Evolutionary conservation across 2,888 invertebrate genomes (phyloP).

Genomic region (Leptura quadrifasciata): DNA sequence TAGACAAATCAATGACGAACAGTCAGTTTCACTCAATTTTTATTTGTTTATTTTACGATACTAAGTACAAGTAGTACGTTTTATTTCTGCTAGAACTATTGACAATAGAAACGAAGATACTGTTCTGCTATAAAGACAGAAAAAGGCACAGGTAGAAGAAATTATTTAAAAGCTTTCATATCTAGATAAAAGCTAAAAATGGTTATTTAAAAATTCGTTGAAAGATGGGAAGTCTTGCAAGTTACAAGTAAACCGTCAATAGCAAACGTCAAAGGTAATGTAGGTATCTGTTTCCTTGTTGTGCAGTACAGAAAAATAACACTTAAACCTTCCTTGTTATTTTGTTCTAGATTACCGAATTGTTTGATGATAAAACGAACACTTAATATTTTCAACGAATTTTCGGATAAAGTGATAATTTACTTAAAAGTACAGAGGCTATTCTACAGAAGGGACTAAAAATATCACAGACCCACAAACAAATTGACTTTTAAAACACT

Average conservation of each 20-base stretch:
- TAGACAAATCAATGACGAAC: too few relatives aligned
- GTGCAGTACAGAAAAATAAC: too few relatives aligned
- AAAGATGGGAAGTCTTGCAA: slow-evolving; percentile 4
- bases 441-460: slow-evolving; percentile 68
- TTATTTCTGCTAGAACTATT: slow-evolving; percentile 56
- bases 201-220: slow-evolving; percentile 50
- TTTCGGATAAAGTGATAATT: slow-evolving; percentile 40
- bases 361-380: too few relatives aligned
- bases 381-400: slow-evolving; percentile 34
- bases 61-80: slow-evolving; percentile 56
- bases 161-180: slow-evolving; percentile 52
- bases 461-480: slow-evolving; percentile 71
- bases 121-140: slow-evolving; percentile 70
- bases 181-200: slow-evolving; percentile 39
- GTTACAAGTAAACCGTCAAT: too few relatives aligned
- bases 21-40: slow-evolving; percentile 21
- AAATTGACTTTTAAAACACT: slow-evolving; percentile 50
- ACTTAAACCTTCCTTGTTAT: too few relatives aligned
- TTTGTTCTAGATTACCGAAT: too few relatives aligned
- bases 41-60: slow-evolving; percentile 50
- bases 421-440: slow-evolving; percentile 45
- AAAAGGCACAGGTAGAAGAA: slow-evolving; percentile 73
- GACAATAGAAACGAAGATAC: slow-evolving; percentile 68
- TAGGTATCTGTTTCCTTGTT: too few relatives aligned
- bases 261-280: too few relatives aligned